These are phyloP conservation scores for Drosophila setosimentum DNA, from an alignment of 2,888 invertebrate species.

Conservation along the genomic window DNA sequence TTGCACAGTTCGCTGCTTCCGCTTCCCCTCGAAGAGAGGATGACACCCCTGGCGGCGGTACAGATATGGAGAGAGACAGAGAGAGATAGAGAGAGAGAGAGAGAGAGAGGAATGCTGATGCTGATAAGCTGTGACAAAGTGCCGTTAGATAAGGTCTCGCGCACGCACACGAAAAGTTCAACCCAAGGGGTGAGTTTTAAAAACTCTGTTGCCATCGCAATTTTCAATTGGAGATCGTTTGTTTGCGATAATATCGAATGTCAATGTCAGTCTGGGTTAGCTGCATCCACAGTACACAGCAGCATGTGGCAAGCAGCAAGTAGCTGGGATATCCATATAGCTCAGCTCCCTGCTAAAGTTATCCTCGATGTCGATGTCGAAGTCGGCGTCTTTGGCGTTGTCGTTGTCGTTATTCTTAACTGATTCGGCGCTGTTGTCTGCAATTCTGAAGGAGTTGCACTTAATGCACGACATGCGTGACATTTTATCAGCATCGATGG, in stretches of 20 bases:
- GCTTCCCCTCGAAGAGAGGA: neutral
- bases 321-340: constrained; percentile 4
- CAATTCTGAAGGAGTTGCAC: constrained; percentile 50
- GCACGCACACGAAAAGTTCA: constrained; percentile 36
- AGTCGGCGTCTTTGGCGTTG: constrained; percentile 27
- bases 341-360: constrained; percentile 37
- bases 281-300: constrained; percentile 19
- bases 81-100: neutral
- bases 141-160: constrained; percentile 57
- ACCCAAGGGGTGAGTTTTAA: constrained; percentile 20
- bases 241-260: constrained; percentile 74
- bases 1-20: constrained; percentile 38
- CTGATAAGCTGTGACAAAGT: constrained; percentile 81
- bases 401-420: constrained; percentile 54
- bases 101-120: constrained; percentile 40
- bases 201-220: constrained; percentile 62
- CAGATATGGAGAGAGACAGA: neutral
- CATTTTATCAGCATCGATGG: constrained; percentile 60
- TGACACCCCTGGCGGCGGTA: neutral
- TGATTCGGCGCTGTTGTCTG: constrained; percentile 55
- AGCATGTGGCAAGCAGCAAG: neutral
- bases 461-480: constrained; percentile 67
- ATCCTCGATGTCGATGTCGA: constrained; percentile 25
- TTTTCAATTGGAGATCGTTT: constrained; percentile 78
- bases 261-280: constrained; percentile 68